Evolutionary conservation across 2,797 vertebrate genomes (phyloP).

Genomic region (Pantherophis vulpinus): DNA sequence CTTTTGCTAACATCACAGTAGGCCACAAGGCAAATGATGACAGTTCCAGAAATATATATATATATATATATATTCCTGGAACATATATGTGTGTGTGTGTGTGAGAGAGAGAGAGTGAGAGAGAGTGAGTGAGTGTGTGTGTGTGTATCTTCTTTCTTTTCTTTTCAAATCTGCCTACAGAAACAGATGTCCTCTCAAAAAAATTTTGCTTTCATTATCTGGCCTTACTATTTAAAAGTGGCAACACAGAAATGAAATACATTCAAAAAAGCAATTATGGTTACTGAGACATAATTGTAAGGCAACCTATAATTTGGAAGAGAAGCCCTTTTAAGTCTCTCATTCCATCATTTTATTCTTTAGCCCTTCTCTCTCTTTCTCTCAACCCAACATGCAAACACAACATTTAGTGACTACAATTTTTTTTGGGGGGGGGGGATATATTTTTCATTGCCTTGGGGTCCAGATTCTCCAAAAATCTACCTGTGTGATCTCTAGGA

Average conservation of each 20-base stretch:
- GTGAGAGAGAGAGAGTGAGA: no score
- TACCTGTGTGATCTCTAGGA: not conserved
- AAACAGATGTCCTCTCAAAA: conserved; percentile 8
- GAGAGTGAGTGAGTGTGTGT: no score
- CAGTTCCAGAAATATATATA: not conserved
- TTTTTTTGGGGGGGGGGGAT: not conserved
- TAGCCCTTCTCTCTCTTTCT: not conserved
- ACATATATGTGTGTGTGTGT: no score
- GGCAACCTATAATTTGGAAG: not conserved
- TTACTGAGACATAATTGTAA: not conserved
- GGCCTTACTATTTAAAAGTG: not conserved
- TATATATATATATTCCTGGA: no score
- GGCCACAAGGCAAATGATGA: conserved; percentile 20
- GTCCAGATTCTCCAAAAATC: not conserved
- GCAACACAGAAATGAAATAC: not conserved
- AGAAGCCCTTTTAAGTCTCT: not conserved
- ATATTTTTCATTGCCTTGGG: not conserved
- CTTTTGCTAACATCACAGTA: not conserved
- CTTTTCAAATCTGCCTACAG: not conserved
- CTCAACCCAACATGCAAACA: not conserved
- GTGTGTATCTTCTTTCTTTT: not conserved
- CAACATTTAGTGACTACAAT: not conserved
- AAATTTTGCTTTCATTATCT: not conserved
- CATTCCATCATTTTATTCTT: not conserved
- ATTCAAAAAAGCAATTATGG: fast-evolving